These are phyloP conservation scores for Phalacrocorax brasilianus DNA, from an alignment of 2,113 vertebrate genomes.

Conservation along the genomic window DNA sequence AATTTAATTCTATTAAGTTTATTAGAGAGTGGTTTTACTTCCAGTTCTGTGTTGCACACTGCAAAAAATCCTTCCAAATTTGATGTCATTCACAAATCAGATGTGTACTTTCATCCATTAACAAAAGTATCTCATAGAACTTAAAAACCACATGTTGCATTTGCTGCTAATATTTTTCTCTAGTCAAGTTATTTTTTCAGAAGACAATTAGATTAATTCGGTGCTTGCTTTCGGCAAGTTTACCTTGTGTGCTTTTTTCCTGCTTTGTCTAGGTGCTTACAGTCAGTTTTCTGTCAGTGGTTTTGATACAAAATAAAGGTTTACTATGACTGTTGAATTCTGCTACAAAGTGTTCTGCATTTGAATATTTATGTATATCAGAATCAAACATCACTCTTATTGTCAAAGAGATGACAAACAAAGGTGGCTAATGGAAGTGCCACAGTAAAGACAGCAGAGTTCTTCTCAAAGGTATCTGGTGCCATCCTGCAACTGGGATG, in stretches of 20 bases:
- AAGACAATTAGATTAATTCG: neutral
- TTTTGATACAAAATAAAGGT: neutral
- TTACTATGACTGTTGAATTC: neutral
- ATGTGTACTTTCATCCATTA: neutral
- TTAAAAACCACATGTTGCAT: neutral
- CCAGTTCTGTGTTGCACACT: neutral
- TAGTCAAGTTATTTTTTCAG: neutral
- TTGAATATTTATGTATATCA: neutral
- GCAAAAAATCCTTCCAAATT: neutral
- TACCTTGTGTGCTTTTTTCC: neutral
- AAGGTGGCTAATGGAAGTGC: neutral
- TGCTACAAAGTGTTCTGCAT: neutral
- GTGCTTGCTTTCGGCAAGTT: neutral
- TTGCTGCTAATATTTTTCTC: neutral
- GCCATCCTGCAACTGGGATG: neutral
- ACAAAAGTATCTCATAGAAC: neutral
- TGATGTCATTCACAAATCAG: neutral
- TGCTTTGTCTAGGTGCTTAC: neutral
- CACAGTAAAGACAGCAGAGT: neutral
- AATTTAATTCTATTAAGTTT: neutral
- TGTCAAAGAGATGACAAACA: neutral
- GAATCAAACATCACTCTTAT: neutral
- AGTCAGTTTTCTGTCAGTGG: neutral
- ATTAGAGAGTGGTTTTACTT: neutral
- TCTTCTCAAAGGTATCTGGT: neutral